These are phyloP conservation scores for Malurus leucopterus DNA, from an alignment of 2,797 vertebrate species.

Conservation along the genomic window DNA sequence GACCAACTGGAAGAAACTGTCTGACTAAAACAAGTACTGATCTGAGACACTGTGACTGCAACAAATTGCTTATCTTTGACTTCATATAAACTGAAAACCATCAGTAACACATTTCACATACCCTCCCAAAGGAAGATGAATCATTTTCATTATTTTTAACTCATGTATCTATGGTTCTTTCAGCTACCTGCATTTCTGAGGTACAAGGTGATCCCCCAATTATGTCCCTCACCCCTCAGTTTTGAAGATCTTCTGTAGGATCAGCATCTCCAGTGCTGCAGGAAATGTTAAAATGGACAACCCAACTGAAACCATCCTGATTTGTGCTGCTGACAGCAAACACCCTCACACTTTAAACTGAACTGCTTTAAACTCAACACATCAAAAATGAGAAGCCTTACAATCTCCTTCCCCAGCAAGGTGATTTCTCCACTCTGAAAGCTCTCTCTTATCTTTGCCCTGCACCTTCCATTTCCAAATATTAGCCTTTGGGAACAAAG, in stretches of 20 bases:
- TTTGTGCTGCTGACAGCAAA: background rate
- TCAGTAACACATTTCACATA: background rate
- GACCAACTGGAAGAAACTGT: background rate
- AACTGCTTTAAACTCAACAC: background rate
- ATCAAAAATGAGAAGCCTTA: background rate
- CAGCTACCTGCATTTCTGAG: background rate
- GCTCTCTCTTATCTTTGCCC: background rate
- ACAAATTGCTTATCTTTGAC: background rate
- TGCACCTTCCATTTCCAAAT: background rate
- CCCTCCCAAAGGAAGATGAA: background rate
- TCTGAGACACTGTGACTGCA: background rate
- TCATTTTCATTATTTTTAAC: background rate
- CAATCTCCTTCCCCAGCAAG: background rate
- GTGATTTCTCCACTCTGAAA: background rate
- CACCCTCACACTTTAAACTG: background rate
- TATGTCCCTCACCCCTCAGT: background rate
- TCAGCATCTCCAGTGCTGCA: background rate
- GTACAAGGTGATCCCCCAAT: background rate
- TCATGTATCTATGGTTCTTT: background rate
- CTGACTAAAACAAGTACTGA: background rate
- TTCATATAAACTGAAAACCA: background rate
- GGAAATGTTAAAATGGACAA: background rate
- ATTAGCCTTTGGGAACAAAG: background rate
- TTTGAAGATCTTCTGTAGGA: background rate
- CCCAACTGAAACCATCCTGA: background rate